Evolutionary conservation across 1,140 invertebrate genomes (phyloP).

Genomic region (Drosophila setifemur): DNA sequence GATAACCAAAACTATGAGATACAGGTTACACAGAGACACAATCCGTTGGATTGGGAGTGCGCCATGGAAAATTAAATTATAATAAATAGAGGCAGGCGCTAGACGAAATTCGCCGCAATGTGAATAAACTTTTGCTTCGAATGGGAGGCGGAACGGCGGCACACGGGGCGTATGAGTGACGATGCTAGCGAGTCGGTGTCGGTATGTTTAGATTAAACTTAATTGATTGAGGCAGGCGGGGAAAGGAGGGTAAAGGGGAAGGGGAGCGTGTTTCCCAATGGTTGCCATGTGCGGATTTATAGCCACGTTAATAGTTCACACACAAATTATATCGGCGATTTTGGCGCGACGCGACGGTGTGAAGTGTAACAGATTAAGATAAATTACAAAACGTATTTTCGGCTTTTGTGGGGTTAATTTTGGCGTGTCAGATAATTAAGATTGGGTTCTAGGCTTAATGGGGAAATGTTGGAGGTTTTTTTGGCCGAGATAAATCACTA

Average conservation of each 20-base stretch:
- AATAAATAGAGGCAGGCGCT: slow-evolving; percentile 23
- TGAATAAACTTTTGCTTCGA: slow-evolving; percentile 70
- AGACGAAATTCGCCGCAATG: slow-evolving; percentile 42
- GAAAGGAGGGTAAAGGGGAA: neutral
- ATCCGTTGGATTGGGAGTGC: slow-evolving; percentile 11
- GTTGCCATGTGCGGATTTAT: slow-evolving; percentile 57
- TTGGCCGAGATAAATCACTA: no score
- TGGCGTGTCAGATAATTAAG: neutral
- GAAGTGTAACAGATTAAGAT: slow-evolving; percentile 42
- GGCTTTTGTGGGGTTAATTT: neutral
- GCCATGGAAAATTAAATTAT: slow-evolving; percentile 68
- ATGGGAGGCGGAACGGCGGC: slow-evolving; percentile 33
- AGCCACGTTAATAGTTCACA: slow-evolving; percentile 43
- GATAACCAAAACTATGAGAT: slow-evolving; percentile 8
- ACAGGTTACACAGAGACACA: slow-evolving; percentile 11
- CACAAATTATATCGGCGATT: slow-evolving; percentile 41
- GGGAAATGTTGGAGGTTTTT: neutral
- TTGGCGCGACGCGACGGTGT: slow-evolving; percentile 6
- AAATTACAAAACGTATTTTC: slow-evolving; percentile 31
- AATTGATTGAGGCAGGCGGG: slow-evolving; percentile 57
- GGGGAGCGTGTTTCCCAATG: slow-evolving; percentile 16
- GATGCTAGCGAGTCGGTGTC: slow-evolving; percentile 24
- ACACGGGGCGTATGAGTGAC: slow-evolving; percentile 67
- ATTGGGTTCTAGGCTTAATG: neutral
- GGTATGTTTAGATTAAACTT: slow-evolving; percentile 65